Conservation (phyloP, 2,888 invertebrate genomes). For the Petrolisthes cinctipes region DNA sequence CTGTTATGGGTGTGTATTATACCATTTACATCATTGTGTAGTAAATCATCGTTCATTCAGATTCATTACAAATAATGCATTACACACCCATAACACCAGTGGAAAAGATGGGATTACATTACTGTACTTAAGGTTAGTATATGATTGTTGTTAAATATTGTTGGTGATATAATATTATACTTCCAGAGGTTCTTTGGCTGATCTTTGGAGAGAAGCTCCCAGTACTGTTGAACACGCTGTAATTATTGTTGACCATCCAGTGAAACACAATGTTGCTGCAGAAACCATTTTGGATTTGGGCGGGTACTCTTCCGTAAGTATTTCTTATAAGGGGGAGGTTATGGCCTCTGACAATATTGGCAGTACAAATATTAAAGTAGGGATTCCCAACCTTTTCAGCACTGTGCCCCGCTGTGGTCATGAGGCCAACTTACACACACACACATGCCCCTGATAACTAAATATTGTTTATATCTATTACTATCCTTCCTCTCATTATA, state of each 20-base stretch:
- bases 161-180: not conserved
- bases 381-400: no score
- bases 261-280: not conserved
- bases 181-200: conserved; percentile 6
- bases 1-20: no score
- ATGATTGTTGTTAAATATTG: not conserved
- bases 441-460: not conserved
- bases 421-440: no score
- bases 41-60: no score
- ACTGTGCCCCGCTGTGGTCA: no score
- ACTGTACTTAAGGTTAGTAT: no score
- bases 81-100: no score
- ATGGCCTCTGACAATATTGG: not conserved
- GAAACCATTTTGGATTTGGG: conserved; percentile 39
- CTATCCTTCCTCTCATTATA: no score
- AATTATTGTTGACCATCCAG: conserved; percentile 25
- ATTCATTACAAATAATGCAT: no score
- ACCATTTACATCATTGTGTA: no score
- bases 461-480: no score
- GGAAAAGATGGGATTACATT: no score
- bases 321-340: not conserved
- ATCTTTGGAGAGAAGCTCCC: conserved; percentile 12
- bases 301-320: conserved; percentile 34
- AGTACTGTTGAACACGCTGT: conserved; percentile 24
- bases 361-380: not conserved